These are phyloP conservation scores for Platorchestia sp. DNA, from an alignment of 1,140 invertebrate genomes.

Conservation along the genomic window DNA sequence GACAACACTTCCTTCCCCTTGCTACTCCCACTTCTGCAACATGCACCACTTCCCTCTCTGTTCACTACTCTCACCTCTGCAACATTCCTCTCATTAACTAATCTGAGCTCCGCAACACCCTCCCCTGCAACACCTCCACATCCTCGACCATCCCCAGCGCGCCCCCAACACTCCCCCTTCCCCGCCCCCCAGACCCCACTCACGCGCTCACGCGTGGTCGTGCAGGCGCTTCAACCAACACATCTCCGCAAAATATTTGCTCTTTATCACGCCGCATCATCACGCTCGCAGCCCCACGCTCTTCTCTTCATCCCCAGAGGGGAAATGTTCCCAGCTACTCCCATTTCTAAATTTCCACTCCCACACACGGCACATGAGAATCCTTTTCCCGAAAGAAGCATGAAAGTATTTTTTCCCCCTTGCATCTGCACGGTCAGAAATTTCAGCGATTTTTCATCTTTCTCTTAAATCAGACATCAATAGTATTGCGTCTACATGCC, in stretches of 20 bases:
- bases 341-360: not conserved
- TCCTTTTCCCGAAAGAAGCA: too few species aligned
- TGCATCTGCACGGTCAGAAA: too few species aligned
- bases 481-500: too few species aligned
- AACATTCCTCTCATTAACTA: too few species aligned
- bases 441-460: too few species aligned
- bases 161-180: not conserved
- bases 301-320: not conserved
- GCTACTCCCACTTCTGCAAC: too few species aligned
- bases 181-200: not conserved
- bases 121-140: too few species aligned
- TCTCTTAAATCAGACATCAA: not conserved
- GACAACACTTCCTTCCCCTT: too few species aligned
- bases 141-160: too few species aligned
- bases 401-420: not conserved
- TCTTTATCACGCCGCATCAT: conserved; percentile 18
- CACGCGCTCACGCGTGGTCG: not conserved
- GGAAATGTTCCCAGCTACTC: not conserved
- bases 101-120: too few species aligned
- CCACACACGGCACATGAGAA: not conserved
- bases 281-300: not conserved
- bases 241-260: conserved; percentile 20
- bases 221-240: conserved; percentile 14
- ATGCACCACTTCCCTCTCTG: too few species aligned
- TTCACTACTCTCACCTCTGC: too few species aligned